Evolutionary conservation across 2,888 invertebrate species (phyloP).

Genomic region (Caradrina clavipalpis): DNA sequence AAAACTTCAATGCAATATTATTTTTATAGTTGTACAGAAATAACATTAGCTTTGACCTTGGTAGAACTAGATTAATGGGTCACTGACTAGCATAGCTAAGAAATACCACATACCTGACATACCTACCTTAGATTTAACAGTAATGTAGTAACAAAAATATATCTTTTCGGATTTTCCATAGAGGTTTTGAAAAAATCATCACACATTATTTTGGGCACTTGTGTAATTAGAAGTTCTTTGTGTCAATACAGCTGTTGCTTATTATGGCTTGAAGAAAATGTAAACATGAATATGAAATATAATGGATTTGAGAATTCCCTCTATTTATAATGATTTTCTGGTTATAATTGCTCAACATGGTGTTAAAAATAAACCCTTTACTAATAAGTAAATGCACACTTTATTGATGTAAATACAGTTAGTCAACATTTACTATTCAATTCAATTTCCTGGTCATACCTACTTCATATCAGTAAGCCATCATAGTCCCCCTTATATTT

Average conservation of each 20-base stretch:
- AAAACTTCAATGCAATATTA: constrained; percentile 3
- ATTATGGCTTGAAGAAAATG: not conserved
- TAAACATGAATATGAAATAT: not conserved
- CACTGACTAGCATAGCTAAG: constrained; percentile 29
- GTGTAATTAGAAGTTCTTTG: not conserved
- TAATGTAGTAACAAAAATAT: not conserved
- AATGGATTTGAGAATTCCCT: not conserved
- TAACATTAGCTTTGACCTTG: constrained; percentile 53
- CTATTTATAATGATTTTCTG: not conserved
- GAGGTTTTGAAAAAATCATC: no score
- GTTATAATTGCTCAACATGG: not conserved
- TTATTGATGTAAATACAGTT: not conserved
- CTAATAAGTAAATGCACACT: constrained; percentile 4
- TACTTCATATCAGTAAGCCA: not conserved
- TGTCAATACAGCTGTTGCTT: not conserved
- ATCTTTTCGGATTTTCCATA: not conserved
- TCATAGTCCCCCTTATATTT: not conserved
- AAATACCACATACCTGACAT: constrained; percentile 2
- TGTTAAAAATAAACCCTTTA: not conserved
- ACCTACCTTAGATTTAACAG: constrained; percentile 1
- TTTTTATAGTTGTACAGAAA: constrained; percentile 27
- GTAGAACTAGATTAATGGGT: constrained; percentile 51
- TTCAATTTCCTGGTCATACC: not conserved
- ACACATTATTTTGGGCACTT: no score
- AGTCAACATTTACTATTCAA: not conserved